Conservation (phyloP, 2,888 invertebrate species). For the Rhingia rostrata region DNA sequence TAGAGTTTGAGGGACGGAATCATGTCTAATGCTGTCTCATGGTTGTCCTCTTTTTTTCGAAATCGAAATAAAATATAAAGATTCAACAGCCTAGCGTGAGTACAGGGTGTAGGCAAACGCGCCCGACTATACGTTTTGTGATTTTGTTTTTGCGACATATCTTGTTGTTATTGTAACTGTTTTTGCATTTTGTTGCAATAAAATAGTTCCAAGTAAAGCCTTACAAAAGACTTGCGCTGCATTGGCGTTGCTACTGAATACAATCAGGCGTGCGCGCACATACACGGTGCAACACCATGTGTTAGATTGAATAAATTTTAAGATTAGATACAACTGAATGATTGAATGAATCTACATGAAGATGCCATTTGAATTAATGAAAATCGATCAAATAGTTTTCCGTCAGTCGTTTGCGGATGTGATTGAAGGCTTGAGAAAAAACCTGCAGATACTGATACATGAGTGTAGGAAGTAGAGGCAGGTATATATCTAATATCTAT, state of each 20-base stretch:
- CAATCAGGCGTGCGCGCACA: slow-evolving; percentile 27
- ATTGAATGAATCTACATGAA: no score
- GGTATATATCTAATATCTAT: no score
- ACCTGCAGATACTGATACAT: no score
- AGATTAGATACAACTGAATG: not conserved
- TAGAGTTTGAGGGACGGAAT: slow-evolving; percentile 73
- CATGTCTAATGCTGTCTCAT: slow-evolving; percentile 74
- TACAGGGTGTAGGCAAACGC: slow-evolving; percentile 26
- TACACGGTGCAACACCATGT: slow-evolving; percentile 15
- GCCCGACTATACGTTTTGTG: slow-evolving; percentile 41
- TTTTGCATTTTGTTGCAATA: slow-evolving; percentile 56
- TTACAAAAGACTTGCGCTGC: slow-evolving; percentile 53
- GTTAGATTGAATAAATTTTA: not conserved
- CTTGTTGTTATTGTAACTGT: slow-evolving; percentile 45
- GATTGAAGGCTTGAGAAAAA: no score
- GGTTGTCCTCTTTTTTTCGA: slow-evolving; percentile 67
- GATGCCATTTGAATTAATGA: no score
- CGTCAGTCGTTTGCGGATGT: no score
- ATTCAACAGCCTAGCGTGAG: slow-evolving; percentile 56
- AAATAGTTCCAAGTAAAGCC: slow-evolving; percentile 51
- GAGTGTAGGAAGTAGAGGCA: no score
- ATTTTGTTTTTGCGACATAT: slow-evolving; percentile 26
- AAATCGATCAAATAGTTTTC: no score
- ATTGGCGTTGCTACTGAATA: slow-evolving; percentile 21
- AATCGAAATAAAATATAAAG: slow-evolving; percentile 44